Evolutionary conservation across 2,797 vertebrate genomes (phyloP).

Genomic region (Pagetopsis macropterus): DNA sequence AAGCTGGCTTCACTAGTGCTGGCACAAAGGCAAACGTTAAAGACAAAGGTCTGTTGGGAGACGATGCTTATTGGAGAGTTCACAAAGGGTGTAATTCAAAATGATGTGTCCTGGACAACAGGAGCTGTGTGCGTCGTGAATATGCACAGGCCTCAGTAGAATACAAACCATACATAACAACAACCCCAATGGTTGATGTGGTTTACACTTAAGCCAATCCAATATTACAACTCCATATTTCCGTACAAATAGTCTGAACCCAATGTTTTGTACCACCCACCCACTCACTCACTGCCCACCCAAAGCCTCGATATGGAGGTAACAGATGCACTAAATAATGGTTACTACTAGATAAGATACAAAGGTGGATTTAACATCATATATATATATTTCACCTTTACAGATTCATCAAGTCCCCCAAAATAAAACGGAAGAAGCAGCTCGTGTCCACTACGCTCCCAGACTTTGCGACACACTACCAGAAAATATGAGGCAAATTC

Average conservation of each 20-base stretch:
- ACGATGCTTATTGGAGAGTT: neutral
- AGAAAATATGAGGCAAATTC: no score
- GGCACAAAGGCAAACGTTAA: conserved; percentile 3
- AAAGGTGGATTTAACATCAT: conserved; percentile 11
- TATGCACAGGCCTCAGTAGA: conserved; percentile 4
- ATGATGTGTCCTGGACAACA: neutral
- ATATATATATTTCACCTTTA: no score
- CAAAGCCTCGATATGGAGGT: conserved; percentile 37
- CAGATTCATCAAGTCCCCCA: neutral
- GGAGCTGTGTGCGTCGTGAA: neutral
- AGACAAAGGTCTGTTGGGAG: neutral
- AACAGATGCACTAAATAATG: conserved; percentile 41
- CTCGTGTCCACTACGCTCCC: no score
- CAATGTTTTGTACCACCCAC: conserved; percentile 35
- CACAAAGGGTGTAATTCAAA: neutral
- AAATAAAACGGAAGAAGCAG: no score
- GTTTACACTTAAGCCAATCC: conserved; percentile 21
- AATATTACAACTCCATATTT: conserved; percentile 30
- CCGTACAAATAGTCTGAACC: conserved; percentile 41
- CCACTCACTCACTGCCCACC: conserved; percentile 30
- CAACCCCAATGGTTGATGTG: conserved; percentile 6
- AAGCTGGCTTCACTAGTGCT: conserved; percentile 14
- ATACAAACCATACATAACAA: conserved; percentile 22
- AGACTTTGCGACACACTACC: no score
- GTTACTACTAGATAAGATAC: conserved; percentile 22